Evolutionary conservation across 2,113 vertebrate species (phyloP).

Genomic region (Anseranas semipalmata): DNA sequence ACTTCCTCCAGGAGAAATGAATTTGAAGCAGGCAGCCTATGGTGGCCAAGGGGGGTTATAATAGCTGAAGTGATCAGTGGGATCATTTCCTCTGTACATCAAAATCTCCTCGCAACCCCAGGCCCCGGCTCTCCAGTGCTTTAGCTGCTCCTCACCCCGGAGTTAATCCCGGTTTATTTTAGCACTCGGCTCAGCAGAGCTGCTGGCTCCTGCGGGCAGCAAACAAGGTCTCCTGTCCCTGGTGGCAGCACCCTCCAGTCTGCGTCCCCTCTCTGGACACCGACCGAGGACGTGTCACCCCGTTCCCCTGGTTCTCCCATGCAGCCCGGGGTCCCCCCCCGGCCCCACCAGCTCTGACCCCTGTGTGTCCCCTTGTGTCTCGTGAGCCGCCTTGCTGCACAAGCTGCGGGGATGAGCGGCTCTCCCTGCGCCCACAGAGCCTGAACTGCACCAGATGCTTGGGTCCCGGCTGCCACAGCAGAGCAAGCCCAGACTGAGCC

Average conservation of each 20-base stretch:
- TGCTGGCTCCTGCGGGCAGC: neutral
- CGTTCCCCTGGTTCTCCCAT: rapidly evolving
- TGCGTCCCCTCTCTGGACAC: neutral
- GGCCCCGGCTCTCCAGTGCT: neutral
- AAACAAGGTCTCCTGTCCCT: rapidly evolving
- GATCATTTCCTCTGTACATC: neutral
- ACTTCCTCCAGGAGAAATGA: neutral
- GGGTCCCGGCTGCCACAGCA: neutral
- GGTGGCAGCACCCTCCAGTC: neutral
- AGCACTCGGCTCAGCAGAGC: neutral
- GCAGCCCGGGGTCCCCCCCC: neutral
- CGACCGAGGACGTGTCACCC: rapidly evolving
- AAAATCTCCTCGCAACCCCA: neutral
- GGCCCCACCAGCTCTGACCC: neutral
- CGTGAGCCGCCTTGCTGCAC: neutral
- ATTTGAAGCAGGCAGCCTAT: neutral
- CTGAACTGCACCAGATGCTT: neutral
- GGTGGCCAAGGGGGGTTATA: neutral
- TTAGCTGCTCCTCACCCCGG: neutral
- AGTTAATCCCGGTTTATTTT: neutral
- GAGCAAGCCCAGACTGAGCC: neutral
- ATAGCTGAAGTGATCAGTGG: neutral
- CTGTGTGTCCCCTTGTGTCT: too few species aligned
- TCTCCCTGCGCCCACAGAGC: neutral
- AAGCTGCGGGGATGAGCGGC: too few species aligned